Evolutionary conservation across 2,888 invertebrate species (phyloP), one percentile per base, ranked within the genome.

Genomic region (Trachelus stipa): DNA sequence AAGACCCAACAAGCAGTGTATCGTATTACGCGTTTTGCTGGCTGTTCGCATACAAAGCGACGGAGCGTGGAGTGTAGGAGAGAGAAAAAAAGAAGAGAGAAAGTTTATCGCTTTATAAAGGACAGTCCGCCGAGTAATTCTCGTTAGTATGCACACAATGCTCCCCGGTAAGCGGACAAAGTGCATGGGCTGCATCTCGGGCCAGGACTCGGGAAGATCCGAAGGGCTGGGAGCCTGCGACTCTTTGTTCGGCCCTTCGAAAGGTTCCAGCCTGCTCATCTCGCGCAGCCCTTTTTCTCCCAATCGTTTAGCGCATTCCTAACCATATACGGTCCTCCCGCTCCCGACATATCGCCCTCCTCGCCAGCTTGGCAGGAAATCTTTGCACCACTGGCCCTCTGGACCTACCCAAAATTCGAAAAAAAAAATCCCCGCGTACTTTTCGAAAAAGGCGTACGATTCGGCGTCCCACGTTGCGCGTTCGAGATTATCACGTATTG

Each of bases 281-380:
- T 23, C 33, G 74, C 74, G 74, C n/a, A 30, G 35, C 74, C 35
- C 74, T 30, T 74, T 74, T 30, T 35, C 79, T 82, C 77, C 81
- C 85, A 82, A 84, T 85, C 83, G 85, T 87, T 85, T 82, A 78
- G 80, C 83, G 83, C 84, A 87, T 88, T 86, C 88, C 86, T 83
- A 79, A 79, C 88, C 89, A 87, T 89, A 86, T 88, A 88, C 84
- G 88, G 89, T 80, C 80, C 12, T 34, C 12, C 30, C 74, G 74
- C 71, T 71, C 30, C 12, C 30, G 71, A 31, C 30, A 4, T 1
- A 2, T 30, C 31, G 9, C 9, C 71, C 71, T 11, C 11, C 31
- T 11, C 71, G 30, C 31, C 71, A 9, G n/a, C 71, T 11, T 0
- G 30, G 71, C 31, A 30, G 30, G 30, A 33, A 6, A 71, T 71